Conservation (phyloP, 2,113 vertebrate species). For the Pseudopipra pipra region DNA sequence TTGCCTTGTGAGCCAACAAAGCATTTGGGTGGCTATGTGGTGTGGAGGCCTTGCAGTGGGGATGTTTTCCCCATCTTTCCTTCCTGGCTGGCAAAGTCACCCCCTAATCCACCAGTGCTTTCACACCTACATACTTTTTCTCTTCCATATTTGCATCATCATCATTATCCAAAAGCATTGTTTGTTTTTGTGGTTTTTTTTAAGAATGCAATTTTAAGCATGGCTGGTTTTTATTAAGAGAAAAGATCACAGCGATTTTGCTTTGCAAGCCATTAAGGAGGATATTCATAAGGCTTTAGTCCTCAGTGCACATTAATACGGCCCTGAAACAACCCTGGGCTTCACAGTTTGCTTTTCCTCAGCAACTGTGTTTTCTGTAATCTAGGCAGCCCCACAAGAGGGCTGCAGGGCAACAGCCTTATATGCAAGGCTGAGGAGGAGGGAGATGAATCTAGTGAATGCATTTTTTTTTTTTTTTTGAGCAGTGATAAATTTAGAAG, state of each 20-base stretch:
- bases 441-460: background rate
- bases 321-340: background rate
- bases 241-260: background rate
- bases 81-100: background rate
- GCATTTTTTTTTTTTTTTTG: background rate
- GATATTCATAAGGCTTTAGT: background rate
- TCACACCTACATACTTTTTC: background rate
- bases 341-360: background rate
- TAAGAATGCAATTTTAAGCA: constrained; percentile 1
- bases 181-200: background rate
- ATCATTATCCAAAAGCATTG: background rate
- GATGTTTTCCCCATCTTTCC: background rate
- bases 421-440: background rate
- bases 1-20: background rate
- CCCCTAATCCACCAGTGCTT: background rate
- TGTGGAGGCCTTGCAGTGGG: background rate
- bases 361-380: background rate
- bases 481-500: background rate
- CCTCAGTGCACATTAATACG: background rate
- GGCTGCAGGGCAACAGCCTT: background rate
- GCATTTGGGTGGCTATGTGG: background rate
- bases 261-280: background rate
- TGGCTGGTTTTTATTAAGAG: background rate
- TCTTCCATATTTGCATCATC: background rate
- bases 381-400: background rate